Conservation (phyloP, 2,797 vertebrate genomes). For the Crenuchus spilurus region DNA sequence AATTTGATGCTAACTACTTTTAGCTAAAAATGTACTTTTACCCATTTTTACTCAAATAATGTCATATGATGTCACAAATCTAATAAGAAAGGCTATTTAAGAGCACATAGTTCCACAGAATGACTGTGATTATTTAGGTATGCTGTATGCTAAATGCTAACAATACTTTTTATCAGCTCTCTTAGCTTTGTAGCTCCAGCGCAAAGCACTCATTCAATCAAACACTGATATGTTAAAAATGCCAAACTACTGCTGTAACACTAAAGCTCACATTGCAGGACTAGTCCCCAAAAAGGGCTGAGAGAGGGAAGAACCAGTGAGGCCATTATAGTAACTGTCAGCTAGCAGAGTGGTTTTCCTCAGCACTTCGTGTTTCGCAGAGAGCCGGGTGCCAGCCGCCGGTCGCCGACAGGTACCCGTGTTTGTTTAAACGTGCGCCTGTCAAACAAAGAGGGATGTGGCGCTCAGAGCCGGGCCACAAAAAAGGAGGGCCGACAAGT, state of each 20-base stretch:
- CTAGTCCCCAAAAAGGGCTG: conserved; percentile 34
- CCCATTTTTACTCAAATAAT: no score
- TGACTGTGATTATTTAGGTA: no score
- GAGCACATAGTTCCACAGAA: no score
- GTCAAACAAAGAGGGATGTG: conserved; percentile 80
- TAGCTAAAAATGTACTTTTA: no score
- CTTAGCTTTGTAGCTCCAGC: no score
- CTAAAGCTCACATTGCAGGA: conserved; percentile 23
- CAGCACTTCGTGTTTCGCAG: conserved; percentile 71
- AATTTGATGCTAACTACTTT: no score
- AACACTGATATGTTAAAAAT: no score
- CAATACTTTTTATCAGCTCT: no score
- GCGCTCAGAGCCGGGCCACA: conserved; percentile 60
- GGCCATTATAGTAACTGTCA: conserved; percentile 69
- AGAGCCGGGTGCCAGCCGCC: conserved; percentile 67
- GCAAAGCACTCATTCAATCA: no score
- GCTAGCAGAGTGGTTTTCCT: conserved; percentile 74
- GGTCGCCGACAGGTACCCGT: conserved; percentile 76
- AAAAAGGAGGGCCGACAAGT: conserved; percentile 80
- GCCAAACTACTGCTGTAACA: conserved; percentile 1
- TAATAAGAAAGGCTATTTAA: no score
- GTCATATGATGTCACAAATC: no score
- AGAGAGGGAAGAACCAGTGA: conserved; percentile 19
- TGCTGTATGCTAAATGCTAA: no score
- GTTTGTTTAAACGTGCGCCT: conserved; percentile 84